Base-by-base conservation (phyloP, 1,140 invertebrate species). In the Hyles euphorbiae region DNA sequence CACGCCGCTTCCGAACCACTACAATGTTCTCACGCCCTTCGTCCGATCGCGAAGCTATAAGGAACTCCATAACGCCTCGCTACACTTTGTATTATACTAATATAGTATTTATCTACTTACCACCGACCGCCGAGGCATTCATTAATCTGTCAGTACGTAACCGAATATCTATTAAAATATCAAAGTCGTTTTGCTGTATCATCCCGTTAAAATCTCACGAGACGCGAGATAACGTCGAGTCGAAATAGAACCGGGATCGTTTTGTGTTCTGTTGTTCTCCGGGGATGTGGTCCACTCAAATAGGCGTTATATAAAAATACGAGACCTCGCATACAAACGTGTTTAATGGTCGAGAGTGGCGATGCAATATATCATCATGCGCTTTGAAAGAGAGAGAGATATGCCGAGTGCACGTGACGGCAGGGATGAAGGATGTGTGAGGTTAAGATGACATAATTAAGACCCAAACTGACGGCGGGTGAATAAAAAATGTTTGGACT, bases 371-470 rank as follows among this genome's bases (percentile, higher is more conserved):
- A 56, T 66, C 64, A 72, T 76, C 74, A 67, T 73, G 74, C 65
- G 70, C 68, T 72, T 65, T 61, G 73, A 75, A 55, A 12, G 72
- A 78, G 72, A 80, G 71, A 79, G 48, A 67, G 61, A 22, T 52
- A 60, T 22, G 67, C 8, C 0, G 8, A 40, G 8, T 69, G 70
- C 72, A 71, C 62, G 68, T 60, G 72, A 66, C 67, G 53, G 60
- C 73, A 56, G 53, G 61, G 57, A 62, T 63, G 75, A 72, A 77
- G 72, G 70, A 67, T 70, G 71, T 74, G 36, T 3, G 36, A 76
- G 72, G 73, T 79, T 85, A 83, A 86, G 85, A 88, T 85, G 85
- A 85, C 82, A 81, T 88, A 81, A 86, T 88, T 85, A 88, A 80
- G 74, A 55, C 59, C 56, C 56, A 57, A 70, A 60, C 66, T 61